Evolutionary conservation across 2,797 vertebrate genomes (phyloP), one percentile per base, ranked within the genome.

Genomic region (Lacerta agilis): DNA sequence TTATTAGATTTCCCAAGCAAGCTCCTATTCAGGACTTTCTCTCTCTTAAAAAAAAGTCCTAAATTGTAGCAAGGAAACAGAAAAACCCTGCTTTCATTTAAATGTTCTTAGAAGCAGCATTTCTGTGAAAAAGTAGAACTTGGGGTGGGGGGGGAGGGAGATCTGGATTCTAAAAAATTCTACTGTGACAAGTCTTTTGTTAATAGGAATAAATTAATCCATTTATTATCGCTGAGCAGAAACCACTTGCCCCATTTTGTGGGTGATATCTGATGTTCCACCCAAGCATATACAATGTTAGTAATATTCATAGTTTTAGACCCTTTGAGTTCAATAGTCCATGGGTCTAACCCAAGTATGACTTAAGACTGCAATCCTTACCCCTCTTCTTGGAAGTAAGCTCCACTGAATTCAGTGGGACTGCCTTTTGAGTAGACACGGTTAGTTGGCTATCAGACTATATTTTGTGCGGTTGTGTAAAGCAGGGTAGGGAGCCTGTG

Each of bases 11-110:
- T 23, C 75, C 83, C 89, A 67, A 89, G 86, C 55, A 91, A 92
- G 87, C 25, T 5, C 64, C 90, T 95, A 86, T 87, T 92, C 38
- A 80, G 90, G 85, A 77, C 90, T 76, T 76, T 94, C 89, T 92
- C 85, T 82, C 91, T 69, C 10, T 55, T 11, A 25, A 55, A 55
- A 49, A 49, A 49, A 91, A 84, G 11, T 94, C 95, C 90, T 91
- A 84, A 93, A 92, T 25, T 86, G 90, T 29, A 89, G 81, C 73
- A 73, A n/a, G 36, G 27, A 20, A 84, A 86, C 41, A 91, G 89
- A 92, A 86, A n/a, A 90, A 85, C 77, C 77, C 84, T 41, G 86
- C 78, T 84, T 91, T 87, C 92, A 88, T 87, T 89, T 88, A 92
- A 90, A 83, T 27, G 80, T 58, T 89, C 92, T 92, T 86, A 91